A percentile compares a stretch with the other conserved stretches of the same genome.
phyloP scores from a whole-genome alignment of 2,797 vertebrate genomes.

The Sebastes taczanowskii region DNA sequence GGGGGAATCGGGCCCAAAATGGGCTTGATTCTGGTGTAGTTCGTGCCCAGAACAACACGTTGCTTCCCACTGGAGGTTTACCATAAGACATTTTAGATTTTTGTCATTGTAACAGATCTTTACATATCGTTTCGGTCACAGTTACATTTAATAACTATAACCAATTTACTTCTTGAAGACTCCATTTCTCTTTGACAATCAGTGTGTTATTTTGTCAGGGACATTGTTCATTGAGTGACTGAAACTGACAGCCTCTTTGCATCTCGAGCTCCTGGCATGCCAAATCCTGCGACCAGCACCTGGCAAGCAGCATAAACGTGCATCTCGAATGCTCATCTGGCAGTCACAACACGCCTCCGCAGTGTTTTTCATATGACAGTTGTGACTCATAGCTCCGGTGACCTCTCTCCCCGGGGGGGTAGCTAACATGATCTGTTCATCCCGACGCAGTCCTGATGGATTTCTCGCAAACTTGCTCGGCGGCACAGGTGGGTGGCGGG shows the following conservation, averaged over 20 bases:
- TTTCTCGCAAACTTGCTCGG: constrained; percentile 47
- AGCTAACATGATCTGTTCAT: constrained; percentile 57
- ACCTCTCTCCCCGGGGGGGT: constrained; percentile 33
- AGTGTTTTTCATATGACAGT: constrained; percentile 55
- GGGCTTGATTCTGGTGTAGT: too few relatives aligned
- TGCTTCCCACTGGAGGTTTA: neutral
- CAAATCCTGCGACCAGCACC: constrained; percentile 43
- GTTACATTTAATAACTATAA: neutral
- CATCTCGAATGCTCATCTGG: constrained; percentile 43
- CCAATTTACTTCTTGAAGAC: neutral
- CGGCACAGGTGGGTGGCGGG: constrained; percentile 37
- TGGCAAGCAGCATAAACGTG: constrained; percentile 24
- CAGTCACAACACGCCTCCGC: constrained; percentile 44
- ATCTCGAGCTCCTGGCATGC: constrained; percentile 22
- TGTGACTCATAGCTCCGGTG: constrained; percentile 54
- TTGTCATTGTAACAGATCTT: neutral
- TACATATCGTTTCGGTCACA: neutral
- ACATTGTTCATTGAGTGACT: neutral
- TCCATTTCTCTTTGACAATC: constrained; percentile 1
- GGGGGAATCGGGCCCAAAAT: too few relatives aligned
- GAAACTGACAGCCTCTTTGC: neutral
- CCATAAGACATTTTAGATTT: neutral
- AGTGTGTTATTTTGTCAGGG: neutral
- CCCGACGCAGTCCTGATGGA: constrained; percentile 48
- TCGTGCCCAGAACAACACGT: accelerated